These are phyloP conservation scores for Grallaria varia DNA, from an alignment of 2,113 vertebrate genomes.

Conservation along the genomic window DNA sequence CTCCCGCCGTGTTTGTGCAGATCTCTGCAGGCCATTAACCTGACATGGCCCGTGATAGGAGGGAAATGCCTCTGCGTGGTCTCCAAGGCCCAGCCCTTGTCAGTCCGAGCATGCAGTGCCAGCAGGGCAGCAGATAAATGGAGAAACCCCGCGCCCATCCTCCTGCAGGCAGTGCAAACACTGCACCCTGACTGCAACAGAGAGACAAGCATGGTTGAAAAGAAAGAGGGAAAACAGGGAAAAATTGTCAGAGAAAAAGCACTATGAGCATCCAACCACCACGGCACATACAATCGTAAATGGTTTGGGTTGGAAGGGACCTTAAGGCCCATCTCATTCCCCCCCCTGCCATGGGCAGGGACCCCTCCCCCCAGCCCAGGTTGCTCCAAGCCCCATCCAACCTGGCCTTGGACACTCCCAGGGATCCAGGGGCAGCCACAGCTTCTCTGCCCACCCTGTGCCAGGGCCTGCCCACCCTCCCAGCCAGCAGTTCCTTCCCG, in stretches of 20 bases:
- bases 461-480: fast-evolving
- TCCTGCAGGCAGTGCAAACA: background rate
- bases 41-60: background rate
- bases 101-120: background rate
- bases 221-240: too few relatives aligned
- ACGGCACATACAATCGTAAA: background rate
- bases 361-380: background rate
- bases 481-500: background rate
- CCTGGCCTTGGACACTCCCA: background rate
- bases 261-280: background rate
- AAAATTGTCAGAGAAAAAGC: background rate
- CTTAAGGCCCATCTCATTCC: fast-evolving
- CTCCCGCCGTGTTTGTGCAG: background rate
- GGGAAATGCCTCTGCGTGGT: background rate
- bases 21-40: slow-evolving; percentile 56
- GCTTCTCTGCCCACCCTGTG: background rate
- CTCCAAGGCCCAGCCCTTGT: background rate
- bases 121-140: background rate
- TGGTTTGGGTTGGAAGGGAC: background rate
- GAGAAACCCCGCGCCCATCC: background rate
- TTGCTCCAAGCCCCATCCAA: background rate
- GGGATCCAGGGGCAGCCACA: background rate
- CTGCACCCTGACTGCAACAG: fast-evolving
- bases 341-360: background rate
- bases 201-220: background rate